Evolutionary conservation across 2,888 invertebrate genomes (phyloP), one percentile per base, ranked within the genome.

Genomic region (Xestoiulus laeticollis): DNA sequence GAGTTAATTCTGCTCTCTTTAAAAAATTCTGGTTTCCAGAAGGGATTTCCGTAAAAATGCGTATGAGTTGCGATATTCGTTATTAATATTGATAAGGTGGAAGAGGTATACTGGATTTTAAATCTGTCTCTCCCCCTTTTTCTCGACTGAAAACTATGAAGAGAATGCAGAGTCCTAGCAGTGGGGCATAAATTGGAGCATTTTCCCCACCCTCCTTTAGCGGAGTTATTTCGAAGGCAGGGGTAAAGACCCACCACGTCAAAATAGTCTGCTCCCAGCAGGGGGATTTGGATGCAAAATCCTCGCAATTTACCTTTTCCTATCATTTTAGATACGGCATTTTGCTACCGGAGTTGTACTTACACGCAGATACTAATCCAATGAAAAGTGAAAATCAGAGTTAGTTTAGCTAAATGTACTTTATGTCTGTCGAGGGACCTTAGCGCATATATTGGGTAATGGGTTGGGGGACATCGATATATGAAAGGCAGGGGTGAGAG

Each of bases 361-460:
- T 78, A 78, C 78, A 78, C 16, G n/a, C 78, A 16, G 78, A 30
- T 32, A 2, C 78, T 78, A 78, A 78, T 78, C 78, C 78, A 78
- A 78, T 78, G 85, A 85, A 85, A n/a, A 48, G 85, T 22, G 48
- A 85, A 44, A 85, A 85, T 85, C 85, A 38, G 85, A 85, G 85
- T 85, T 85, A 43, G 85, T 85, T 43, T 38, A 38, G 43, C 85
- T 43, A 44, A 44, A 22, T 33, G 22, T 85, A 85, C 38, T 85
- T 85, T 85, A 85, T 44, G 48, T 26, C 12, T 22, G 48, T 19
- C 26, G 16, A 78, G 30, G 26, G 78, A 78, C 78, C 78, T 30
- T 22, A n/a, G 30, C 16, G 30, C 16, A 30, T 1, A 8, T 38
- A 38, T 38, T 5, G 38, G 38, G 6, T 38, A 38, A 38, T 38